Evolutionary conservation across 2,113 vertebrate genomes (phyloP).

Genomic region (Addax nasomaculatus): DNA sequence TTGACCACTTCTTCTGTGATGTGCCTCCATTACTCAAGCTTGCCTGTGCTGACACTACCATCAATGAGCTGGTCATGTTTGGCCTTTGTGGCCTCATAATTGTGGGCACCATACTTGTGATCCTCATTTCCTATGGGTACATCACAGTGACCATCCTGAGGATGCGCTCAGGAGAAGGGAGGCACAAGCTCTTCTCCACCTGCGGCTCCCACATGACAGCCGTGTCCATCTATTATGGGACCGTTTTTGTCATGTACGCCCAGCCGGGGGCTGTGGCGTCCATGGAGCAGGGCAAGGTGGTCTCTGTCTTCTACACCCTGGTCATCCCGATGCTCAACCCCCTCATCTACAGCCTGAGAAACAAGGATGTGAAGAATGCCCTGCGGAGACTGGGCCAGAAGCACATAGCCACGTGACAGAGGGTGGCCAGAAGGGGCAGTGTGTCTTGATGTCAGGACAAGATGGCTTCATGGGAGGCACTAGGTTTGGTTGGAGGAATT

Average conservation of each 20-base stretch:
- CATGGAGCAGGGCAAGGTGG: background rate
- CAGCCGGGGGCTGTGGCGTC: background rate
- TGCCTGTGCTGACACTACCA: background rate
- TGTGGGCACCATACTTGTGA: background rate
- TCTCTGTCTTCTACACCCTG: background rate
- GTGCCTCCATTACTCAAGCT: rapidly evolving
- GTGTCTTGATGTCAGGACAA: background rate
- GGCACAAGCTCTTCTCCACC: background rate
- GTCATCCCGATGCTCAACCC: background rate
- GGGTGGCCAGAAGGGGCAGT: background rate
- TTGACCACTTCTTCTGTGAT: background rate
- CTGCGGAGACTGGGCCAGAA: background rate
- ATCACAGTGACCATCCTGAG: conserved; percentile 53
- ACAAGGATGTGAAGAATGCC: background rate
- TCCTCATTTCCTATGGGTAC: conserved; percentile 56
- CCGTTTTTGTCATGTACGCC: background rate
- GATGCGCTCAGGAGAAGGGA: background rate
- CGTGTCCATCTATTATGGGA: background rate
- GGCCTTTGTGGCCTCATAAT: background rate
- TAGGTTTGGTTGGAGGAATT: background rate
- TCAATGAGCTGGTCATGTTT: background rate
- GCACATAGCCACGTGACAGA: background rate
- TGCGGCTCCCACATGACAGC: background rate
- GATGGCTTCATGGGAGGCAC: background rate
- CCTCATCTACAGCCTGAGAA: background rate